phyloP scores from a whole-genome alignment of 2,797 vertebrate genomes.

The Simalia tracyae region DNA sequence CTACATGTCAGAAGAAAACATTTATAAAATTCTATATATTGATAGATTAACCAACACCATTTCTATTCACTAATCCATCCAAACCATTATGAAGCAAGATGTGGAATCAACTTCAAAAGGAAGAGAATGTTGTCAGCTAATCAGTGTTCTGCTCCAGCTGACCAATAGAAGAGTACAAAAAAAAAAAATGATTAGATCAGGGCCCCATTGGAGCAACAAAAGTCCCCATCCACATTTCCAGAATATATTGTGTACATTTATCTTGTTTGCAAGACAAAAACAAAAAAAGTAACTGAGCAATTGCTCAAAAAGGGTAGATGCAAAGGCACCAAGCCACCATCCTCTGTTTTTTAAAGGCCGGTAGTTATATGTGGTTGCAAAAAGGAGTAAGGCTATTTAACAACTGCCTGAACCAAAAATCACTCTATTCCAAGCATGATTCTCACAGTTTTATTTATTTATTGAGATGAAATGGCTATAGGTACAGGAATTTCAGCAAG shows the following conservation, averaged over 20 bases:
- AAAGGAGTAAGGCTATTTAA: neutral
- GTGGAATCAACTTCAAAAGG: neutral
- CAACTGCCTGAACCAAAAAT: neutral
- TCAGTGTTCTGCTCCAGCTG: neutral
- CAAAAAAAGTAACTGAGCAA: neutral
- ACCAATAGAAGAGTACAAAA: neutral
- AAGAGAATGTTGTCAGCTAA: neutral
- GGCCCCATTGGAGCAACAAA: neutral
- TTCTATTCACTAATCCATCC: neutral
- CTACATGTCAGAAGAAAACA: conserved; percentile 30
- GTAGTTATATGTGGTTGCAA: neutral
- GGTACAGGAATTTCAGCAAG: neutral
- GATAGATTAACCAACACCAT: neutral
- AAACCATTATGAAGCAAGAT: neutral
- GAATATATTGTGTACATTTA: neutral
- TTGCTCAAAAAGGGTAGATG: neutral
- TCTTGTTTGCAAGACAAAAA: neutral
- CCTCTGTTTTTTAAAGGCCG: too few relatives aligned
- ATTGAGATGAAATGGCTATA: neutral
- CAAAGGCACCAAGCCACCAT: neutral
- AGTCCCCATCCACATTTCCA: neutral
- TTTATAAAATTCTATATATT: conserved; percentile 44
- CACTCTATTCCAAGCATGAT: neutral
- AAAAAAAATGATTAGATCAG: neutral
- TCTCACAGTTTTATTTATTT: neutral